Evolutionary conservation across 2,113 vertebrate species (phyloP).

Genomic region (Atlantisia rogersi): DNA sequence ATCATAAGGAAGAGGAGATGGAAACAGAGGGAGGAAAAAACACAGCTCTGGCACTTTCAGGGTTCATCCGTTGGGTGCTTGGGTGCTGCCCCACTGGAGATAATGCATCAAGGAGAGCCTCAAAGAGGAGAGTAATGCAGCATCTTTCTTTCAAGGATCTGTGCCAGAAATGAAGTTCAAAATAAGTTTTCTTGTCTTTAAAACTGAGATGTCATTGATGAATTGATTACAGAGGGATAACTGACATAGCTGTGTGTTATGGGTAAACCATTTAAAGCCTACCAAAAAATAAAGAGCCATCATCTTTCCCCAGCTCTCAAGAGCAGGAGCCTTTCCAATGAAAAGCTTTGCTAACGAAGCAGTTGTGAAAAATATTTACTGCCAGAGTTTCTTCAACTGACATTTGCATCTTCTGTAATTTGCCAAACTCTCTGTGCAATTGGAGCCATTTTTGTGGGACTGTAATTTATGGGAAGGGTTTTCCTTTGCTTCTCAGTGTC

Average conservation of each 20-base stretch:
- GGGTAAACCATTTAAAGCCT: neutral
- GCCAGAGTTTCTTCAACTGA: neutral
- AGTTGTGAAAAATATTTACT: conserved; percentile 55
- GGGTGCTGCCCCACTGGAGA: neutral
- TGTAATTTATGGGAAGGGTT: neutral
- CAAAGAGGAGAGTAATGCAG: neutral
- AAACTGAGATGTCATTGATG: neutral
- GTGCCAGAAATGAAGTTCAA: neutral
- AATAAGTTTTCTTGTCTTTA: neutral
- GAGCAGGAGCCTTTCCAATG: neutral
- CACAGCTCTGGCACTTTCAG: fast-evolving
- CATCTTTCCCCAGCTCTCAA: neutral
- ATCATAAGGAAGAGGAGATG: neutral
- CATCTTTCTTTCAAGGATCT: neutral
- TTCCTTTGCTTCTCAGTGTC: neutral
- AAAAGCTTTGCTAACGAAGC: neutral
- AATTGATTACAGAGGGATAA: conserved; percentile 35
- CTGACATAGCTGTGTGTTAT: neutral
- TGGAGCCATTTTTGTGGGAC: neutral
- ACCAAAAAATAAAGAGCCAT: neutral
- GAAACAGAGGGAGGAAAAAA: neutral
- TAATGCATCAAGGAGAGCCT: neutral
- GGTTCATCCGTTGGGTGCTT: fast-evolving
- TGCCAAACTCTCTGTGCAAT: neutral
- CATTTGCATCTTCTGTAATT: conserved; percentile 29